phyloP scores from a whole-genome alignment of 2,797 vertebrate genomes.

The Eremophila alpestris region DNA sequence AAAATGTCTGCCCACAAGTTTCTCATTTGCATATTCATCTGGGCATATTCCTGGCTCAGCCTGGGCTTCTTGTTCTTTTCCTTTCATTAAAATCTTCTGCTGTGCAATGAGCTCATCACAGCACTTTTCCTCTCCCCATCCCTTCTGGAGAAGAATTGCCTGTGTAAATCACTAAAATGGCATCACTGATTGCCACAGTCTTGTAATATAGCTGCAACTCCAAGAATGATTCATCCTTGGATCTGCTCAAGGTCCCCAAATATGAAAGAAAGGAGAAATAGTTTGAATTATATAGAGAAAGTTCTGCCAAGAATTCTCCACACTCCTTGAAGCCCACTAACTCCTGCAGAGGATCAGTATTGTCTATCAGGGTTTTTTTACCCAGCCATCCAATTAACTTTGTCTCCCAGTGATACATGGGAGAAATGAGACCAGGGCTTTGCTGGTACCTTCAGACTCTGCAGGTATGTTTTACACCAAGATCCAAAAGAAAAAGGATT shows the following conservation, averaged over 20 bases:
- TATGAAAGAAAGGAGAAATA: conserved; percentile 17
- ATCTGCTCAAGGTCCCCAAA: conserved; percentile 45
- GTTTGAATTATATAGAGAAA: background rate
- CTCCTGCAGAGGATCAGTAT: background rate
- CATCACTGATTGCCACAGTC: conserved; percentile 30
- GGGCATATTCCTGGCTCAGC: background rate
- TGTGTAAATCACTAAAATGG: conserved; percentile 57
- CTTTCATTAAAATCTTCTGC: conserved; percentile 30
- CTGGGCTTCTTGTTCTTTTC: conserved; percentile 1
- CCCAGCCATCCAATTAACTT: background rate
- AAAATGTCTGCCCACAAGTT: background rate
- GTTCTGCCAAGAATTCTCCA: background rate
- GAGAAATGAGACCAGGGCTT: background rate
- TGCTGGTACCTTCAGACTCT: background rate
- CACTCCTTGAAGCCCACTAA: background rate
- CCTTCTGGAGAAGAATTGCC: conserved; percentile 3
- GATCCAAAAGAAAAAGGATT: background rate
- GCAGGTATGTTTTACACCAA: background rate
- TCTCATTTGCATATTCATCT: conserved; percentile 25
- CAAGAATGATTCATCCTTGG: conserved; percentile 13
- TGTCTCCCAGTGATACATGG: background rate
- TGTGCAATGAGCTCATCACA: conserved; percentile 21
- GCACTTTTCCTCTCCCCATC: background rate
- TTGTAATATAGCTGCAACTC: conserved; percentile 11
- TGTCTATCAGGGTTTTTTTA: background rate